Conservation (phyloP, 1,140 invertebrate species). For the Hylaeus anthracinus region DNA sequence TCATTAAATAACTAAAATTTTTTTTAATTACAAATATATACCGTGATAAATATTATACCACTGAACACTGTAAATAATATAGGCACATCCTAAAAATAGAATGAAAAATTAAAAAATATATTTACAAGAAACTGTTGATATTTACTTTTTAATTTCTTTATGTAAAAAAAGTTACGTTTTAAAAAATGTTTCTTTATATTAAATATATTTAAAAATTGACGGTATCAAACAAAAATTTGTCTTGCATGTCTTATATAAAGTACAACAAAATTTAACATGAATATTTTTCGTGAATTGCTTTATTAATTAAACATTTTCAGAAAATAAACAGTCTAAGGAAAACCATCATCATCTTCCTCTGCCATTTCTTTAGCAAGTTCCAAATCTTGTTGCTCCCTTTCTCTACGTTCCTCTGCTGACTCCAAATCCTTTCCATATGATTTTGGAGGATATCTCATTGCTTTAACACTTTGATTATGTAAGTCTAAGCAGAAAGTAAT, state of each 20-base stretch:
- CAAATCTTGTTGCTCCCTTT: conserved; percentile 98
- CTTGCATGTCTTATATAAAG: background rate
- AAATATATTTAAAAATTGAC: background rate
- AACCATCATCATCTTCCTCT: conserved; percentile 98
- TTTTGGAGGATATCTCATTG: conserved; percentile 99
- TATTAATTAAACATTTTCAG: conserved; percentile 22
- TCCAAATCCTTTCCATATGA: conserved; percentile 99
- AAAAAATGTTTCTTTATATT: background rate
- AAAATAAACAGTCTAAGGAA: conserved; percentile 80
- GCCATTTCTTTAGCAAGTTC: conserved; percentile 99
- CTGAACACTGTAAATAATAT: background rate
- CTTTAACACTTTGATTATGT: conserved; percentile 98
- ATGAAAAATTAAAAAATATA: background rate
- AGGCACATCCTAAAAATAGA: background rate
- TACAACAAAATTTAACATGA: conserved; percentile 15
- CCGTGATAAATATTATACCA: conserved; percentile 4
- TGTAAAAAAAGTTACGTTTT: background rate
- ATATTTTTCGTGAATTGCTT: conserved; percentile 1
- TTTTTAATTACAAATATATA: background rate
- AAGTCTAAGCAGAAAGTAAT: conserved; percentile 99
- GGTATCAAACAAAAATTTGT: background rate
- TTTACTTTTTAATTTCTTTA: background rate
- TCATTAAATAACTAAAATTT: background rate
- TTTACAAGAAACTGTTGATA: conserved; percentile 1
- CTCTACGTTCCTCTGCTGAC: conserved; percentile 97